Conservation (phyloP, 2,888 invertebrate genomes). For the Platynereis dumerilii region DNA sequence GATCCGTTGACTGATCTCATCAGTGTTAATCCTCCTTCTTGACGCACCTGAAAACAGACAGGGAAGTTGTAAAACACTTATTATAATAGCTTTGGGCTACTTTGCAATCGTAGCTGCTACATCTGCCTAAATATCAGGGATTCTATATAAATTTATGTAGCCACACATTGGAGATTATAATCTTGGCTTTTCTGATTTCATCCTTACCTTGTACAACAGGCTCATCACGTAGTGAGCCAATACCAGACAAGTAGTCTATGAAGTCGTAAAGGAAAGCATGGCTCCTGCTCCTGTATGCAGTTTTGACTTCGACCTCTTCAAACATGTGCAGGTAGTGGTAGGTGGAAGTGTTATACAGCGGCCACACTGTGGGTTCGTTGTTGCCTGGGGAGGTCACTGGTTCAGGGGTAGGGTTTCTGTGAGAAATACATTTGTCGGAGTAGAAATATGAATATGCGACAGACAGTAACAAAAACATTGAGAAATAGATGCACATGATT, state of each 20-base stretch:
- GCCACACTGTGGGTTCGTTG: constrained; percentile 21
- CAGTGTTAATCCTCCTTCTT: too few relatives aligned
- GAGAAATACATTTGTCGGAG: background rate
- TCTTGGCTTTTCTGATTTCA: too few relatives aligned
- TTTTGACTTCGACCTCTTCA: background rate
- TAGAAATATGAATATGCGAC: background rate
- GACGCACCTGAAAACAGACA: too few relatives aligned
- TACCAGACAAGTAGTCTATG: background rate
- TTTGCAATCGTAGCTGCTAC: too few relatives aligned
- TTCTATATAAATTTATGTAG: too few relatives aligned
- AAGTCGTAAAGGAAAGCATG: constrained; percentile 11
- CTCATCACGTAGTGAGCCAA: background rate
- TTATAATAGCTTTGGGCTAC: too few relatives aligned
- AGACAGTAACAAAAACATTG: too few relatives aligned
- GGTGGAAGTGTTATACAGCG: constrained; percentile 8
- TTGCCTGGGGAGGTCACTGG: constrained; percentile 26
- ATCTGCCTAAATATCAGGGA: too few relatives aligned
- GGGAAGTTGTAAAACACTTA: too few relatives aligned
- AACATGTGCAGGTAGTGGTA: constrained; percentile 17
- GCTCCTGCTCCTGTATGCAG: constrained; percentile 14
- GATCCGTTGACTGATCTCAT: too few relatives aligned
- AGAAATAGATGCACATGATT: too few relatives aligned
- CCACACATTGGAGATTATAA: too few relatives aligned
- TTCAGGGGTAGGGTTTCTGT: constrained; percentile 30
- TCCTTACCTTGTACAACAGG: background rate